Evolutionary conservation across 30 jellyfish, hydroid and myxozoan genomes (phyloP).

Genomic region (Turritopsis rubra): DNA sequence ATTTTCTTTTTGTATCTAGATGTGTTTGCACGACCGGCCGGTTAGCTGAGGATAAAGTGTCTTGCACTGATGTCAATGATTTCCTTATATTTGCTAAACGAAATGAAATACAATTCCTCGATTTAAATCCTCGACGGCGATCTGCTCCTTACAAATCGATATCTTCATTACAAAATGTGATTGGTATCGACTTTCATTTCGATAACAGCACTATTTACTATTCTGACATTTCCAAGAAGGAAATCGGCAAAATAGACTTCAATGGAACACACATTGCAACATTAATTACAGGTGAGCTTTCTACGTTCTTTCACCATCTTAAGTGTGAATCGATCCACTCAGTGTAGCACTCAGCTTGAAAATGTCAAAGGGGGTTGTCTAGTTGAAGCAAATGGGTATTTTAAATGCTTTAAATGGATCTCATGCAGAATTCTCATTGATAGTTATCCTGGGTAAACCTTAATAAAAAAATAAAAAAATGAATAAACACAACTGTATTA

Average conservation of each 20-base stretch:
- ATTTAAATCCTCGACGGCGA: slow-evolving; percentile 46
- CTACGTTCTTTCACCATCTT: neutral
- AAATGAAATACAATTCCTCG: slow-evolving; percentile 68
- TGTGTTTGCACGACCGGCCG: slow-evolving; percentile 89
- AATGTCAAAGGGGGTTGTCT: too few species aligned
- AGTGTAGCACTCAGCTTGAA: too few species aligned
- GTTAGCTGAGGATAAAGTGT: slow-evolving; percentile 40
- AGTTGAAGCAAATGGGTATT: too few species aligned
- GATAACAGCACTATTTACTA: slow-evolving; percentile 47
- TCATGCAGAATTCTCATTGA: too few species aligned
- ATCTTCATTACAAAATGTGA: slow-evolving; percentile 60
- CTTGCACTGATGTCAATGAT: slow-evolving; percentile 47
- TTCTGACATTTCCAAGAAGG: slow-evolving; percentile 80
- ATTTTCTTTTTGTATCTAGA: slow-evolving; percentile 26
- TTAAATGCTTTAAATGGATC: too few species aligned
- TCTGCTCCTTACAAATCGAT: slow-evolving; percentile 74
- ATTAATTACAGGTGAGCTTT: slow-evolving; percentile 54
- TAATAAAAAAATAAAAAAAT: neutral
- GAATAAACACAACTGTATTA: neutral
- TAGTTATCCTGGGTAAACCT: too few species aligned
- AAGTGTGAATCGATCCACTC: too few species aligned
- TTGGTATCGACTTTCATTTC: slow-evolving; percentile 84
- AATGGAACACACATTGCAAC: slow-evolving; percentile 60
- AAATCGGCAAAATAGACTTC: slow-evolving; percentile 59
- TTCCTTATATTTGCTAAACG: slow-evolving; percentile 83